Conservation (phyloP, 2,888 invertebrate species). For the Drosophila kambysellisi region DNA sequence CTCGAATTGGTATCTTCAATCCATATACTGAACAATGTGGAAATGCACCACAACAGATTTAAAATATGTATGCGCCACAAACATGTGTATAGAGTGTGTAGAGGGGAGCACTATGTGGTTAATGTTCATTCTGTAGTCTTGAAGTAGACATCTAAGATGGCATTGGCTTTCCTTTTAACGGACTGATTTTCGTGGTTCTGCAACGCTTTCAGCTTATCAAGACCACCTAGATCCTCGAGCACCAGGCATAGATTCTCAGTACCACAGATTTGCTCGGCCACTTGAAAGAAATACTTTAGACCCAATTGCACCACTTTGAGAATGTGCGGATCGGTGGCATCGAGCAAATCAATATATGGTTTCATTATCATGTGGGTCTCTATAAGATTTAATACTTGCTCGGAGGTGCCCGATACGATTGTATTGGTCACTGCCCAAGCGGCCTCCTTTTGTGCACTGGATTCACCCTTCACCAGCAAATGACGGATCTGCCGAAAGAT, state of each 20-base stretch:
- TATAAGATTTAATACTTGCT: constrained; percentile 90
- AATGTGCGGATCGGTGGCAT: constrained; percentile 91
- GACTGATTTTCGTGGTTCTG: constrained; percentile 96
- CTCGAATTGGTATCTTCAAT: no score
- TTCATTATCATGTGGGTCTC: constrained; percentile 88
- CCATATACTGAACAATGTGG: no score
- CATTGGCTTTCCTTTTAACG: constrained; percentile 91
- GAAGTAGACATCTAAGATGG: constrained; percentile 92
- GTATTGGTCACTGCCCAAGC: constrained; percentile 98
- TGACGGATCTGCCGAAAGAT: constrained; percentile 80
- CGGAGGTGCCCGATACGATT: constrained; percentile 92
- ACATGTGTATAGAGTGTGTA: no score
- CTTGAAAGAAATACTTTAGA: constrained; percentile 89
- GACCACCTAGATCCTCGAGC: constrained; percentile 95
- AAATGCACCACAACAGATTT: no score
- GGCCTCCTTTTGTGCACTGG: constrained; percentile 94
- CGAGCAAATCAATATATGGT: constrained; percentile 92
- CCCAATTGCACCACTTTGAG: constrained; percentile 92
- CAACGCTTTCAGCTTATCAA: constrained; percentile 95
- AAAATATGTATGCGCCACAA: background rate
- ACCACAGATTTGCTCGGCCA: constrained; percentile 91
- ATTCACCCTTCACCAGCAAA: constrained; percentile 87
- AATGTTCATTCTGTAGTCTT: constrained; percentile 27
- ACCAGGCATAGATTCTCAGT: constrained; percentile 91
- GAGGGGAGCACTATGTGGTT: background rate